Base-by-base conservation (phyloP, 2,797 vertebrate species). In the Lagodon rhomboides region DNA sequence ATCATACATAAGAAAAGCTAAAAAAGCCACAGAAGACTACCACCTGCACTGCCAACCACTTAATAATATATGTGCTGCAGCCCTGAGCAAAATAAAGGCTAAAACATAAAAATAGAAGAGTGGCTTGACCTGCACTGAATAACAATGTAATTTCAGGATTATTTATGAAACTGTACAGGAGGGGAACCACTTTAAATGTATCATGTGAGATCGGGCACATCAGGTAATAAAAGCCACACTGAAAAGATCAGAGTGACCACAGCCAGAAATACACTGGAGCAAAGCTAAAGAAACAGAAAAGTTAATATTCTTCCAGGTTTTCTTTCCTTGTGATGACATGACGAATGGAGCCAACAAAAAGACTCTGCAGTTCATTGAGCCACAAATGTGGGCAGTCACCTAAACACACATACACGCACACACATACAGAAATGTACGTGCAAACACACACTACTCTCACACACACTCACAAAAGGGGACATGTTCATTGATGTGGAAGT, bases 401-500 rank as follows among this genome's bases (percentile, higher is more conserved):
- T 80, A 58, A 47, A 62, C 38, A 62, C 44, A 66, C 67, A 34
- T n/a, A 43, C 13, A 56, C 43, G 64, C 23, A 61, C 47, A 68
- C 69, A 25, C 30, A 46, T 9, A 79, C 25, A 41, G 3, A 67
- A 71, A 70, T 23, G 47, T 44, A 59, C 0, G 12, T 44, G 18
- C 47, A 68, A 9, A 66, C 74, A 75, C 77, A 65, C 46, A 77
- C 46, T 41, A 73, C 62, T 75, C 58, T 51, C 58, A 47, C 66
- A 81, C 70, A 74, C 61, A 77, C 70, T 82, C 80, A 85, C 64
- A 84, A 75, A 90, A 61, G 74, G 84, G 82, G 91, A 93, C 91
- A 77, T 88, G 93, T 85, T 87, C 91, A 92, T 83, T 89, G 89
- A 93, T 89, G 84, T 89, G 83, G 91, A 93, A 94, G 71, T 92